Base-by-base conservation (phyloP, 2,797 vertebrate genomes). In the Pampus argenteus region DNA sequence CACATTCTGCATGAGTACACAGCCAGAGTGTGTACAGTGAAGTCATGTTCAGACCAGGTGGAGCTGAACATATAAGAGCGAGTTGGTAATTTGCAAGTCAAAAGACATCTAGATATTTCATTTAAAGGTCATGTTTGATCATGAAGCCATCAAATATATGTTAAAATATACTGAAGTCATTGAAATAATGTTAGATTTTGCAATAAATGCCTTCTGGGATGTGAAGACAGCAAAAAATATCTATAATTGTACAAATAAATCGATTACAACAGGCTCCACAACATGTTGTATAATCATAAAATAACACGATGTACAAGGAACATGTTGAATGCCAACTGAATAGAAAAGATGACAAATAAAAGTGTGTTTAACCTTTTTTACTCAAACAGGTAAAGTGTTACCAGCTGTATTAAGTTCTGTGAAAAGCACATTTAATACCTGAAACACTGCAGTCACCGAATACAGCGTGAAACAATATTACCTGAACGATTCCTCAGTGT, bases 201-300 rank as follows among this genome's bases (percentile, higher is more conserved):
- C 13, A 8, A 71, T 56, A 42, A 4, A 13, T 58, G 13, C 5
- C 14, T 26, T 31, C 3, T 0, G 5, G 1, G 7, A 5, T 1
- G 7, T 25, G 9, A 50, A 11, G 17, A 6, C 13, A 14, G 7
- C 8, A 34, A 4, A 17, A 51, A 18, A 52, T 26, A 28, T 14
- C 50, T 36, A 0, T 36, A 48, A 50, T 44, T 64, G 7, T 62
- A 45, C 9, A 25, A 45, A 26, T 14, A 17, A 25, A 78, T 74
- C 28, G n/a, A 51, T 82, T 4, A 2, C 3, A 56, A 73, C 31
- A 42, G 45, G 9, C 51, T 9, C 2, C 8, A n/a, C 9, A 28
- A 48, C 25, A 6, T n/a, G 58, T 18, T 2, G 15, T 28, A 31
- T 18, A 38, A 15, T 3, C n/a, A 18, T 6, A 11, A 14, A 40